Evolutionary conservation across 2,113 vertebrate species (phyloP).

Genomic region (Diadophis punctatus): DNA sequence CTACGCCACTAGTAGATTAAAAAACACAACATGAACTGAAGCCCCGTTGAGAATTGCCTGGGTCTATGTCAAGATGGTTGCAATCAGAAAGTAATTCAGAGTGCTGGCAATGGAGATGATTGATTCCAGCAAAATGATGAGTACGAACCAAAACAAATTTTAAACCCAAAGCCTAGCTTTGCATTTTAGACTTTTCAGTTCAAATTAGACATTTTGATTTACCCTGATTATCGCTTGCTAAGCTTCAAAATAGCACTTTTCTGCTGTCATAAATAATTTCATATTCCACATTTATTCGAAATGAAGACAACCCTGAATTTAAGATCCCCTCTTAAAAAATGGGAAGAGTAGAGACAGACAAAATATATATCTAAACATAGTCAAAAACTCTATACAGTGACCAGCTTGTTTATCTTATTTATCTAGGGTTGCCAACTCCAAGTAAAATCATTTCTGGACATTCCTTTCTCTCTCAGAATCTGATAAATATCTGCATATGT

Average conservation of each 20-base stretch:
- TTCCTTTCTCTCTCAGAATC: neutral
- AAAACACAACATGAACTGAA: slow-evolving; percentile 43
- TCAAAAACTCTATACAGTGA: neutral
- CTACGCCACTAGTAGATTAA: slow-evolving; percentile 34
- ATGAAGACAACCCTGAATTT: neutral
- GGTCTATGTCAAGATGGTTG: slow-evolving; percentile 52
- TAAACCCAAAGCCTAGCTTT: slow-evolving; percentile 40
- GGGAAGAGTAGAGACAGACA: neutral
- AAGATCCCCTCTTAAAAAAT: neutral
- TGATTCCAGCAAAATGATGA: slow-evolving; percentile 58
- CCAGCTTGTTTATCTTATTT: neutral
- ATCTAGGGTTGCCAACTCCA: neutral
- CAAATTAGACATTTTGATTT: slow-evolving; percentile 56
- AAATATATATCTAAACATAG: neutral
- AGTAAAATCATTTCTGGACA: neutral
- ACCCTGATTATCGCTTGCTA: slow-evolving; percentile 42
- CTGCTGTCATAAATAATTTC: neutral
- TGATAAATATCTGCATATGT: neutral
- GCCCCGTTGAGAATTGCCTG: slow-evolving; percentile 44
- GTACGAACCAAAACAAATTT: slow-evolving; percentile 20
- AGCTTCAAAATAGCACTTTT: slow-evolving; percentile 44
- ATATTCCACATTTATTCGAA: neutral
- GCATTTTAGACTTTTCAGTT: slow-evolving; percentile 53
- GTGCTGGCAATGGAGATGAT: slow-evolving; percentile 46
- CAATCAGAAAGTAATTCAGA: slow-evolving; percentile 59